Evolutionary conservation across 2,797 vertebrate species (phyloP).

Genomic region (Cichlasoma orientale): DNA sequence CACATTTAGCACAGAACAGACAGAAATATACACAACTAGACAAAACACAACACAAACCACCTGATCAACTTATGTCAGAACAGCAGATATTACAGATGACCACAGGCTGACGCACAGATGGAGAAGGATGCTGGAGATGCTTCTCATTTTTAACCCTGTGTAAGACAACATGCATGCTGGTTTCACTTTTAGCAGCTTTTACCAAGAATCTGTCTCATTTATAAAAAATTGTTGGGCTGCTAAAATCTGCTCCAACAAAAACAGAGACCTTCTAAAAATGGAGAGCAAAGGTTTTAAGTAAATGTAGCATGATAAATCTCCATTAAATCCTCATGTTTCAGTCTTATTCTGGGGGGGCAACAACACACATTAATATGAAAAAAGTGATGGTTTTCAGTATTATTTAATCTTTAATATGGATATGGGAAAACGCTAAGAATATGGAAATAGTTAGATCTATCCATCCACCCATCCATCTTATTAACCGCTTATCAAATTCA

Average conservation of each 20-base stretch:
- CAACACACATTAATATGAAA: not conserved
- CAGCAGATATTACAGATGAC: not conserved
- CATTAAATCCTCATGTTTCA: not conserved
- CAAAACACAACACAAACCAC: slow-evolving; percentile 40
- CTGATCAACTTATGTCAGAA: slow-evolving; percentile 36
- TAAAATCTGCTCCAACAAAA: not conserved
- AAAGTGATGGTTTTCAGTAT: not conserved
- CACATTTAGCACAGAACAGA: slow-evolving; percentile 60
- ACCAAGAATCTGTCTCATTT: not conserved
- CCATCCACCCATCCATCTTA: not conserved
- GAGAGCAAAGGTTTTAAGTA: not conserved
- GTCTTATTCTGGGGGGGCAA: not conserved
- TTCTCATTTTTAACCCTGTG: not conserved
- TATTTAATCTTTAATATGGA: not conserved
- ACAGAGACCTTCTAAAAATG: fast-evolving
- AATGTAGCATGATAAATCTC: not conserved
- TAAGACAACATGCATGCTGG: not conserved
- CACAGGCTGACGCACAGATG: not conserved
- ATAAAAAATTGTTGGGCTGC: not conserved
- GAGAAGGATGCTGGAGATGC: not conserved
- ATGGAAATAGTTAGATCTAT: not conserved
- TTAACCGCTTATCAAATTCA: not conserved
- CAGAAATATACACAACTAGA: slow-evolving; percentile 51
- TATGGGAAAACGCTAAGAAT: not conserved
- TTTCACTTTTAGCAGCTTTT: not conserved